Conservation (phyloP, 2,113 vertebrate genomes). For the Ellobius talpinus region DNA sequence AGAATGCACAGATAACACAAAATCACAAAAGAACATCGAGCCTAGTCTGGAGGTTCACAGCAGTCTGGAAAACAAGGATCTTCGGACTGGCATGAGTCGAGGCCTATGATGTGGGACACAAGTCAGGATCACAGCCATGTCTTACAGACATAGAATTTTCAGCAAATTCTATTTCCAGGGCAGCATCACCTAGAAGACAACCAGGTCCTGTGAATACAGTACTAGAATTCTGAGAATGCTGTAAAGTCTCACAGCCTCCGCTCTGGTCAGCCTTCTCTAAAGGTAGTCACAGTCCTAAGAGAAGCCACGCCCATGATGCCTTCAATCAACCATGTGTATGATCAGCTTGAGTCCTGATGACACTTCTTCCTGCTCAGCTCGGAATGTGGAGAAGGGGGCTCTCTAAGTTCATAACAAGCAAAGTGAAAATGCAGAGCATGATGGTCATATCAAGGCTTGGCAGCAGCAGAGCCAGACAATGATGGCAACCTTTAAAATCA, state of each 20-base stretch:
- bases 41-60: not conserved
- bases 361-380: not conserved
- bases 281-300: not conserved
- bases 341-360: not conserved
- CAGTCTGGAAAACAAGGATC: not conserved
- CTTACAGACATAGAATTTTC: not conserved
- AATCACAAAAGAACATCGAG: not conserved
- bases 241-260: not conserved
- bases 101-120: not conserved
- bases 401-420: not conserved
- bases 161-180: not conserved
- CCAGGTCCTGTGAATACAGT: not conserved
- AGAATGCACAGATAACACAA: not conserved
- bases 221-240: not conserved
- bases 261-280: not conserved
- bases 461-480: not conserved
- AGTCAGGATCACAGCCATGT: not conserved
- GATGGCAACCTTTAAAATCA: not conserved
- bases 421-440: not conserved
- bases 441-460: not conserved
- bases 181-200: not conserved
- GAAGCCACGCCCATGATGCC: no score
- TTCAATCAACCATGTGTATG: accelerated
- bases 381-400: not conserved
- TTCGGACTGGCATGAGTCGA: not conserved